A percentile compares a stretch with the other conserved stretches of the same genome.
Conservation (phyloP, 2,113 vertebrate genomes). For the Brachyhypopomus gauderio region DNA sequence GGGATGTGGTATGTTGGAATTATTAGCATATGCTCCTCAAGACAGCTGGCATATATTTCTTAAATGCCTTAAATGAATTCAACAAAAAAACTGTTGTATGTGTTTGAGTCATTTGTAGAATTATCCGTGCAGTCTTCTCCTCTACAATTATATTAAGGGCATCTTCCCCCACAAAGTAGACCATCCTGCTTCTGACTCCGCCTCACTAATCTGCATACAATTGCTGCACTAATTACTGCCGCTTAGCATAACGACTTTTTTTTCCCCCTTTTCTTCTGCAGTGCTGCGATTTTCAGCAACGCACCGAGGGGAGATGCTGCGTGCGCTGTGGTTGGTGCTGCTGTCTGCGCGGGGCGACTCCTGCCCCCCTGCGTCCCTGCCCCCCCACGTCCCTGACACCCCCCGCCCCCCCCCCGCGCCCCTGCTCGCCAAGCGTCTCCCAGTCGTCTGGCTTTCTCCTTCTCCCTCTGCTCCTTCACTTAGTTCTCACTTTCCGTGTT, state of each 20-base stretch:
- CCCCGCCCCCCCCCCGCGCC: not conserved
- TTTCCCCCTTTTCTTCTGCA: not conserved
- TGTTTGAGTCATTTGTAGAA: too few species aligned
- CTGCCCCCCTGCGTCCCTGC: not conserved
- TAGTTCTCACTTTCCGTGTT: conserved; percentile 3
- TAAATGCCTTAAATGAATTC: too few species aligned
- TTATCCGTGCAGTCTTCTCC: not conserved
- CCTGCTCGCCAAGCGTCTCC: conserved; percentile 43
- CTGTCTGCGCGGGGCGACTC: too few species aligned
- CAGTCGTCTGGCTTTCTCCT: conserved; percentile 48
- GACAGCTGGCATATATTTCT: too few species aligned
- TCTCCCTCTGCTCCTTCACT: conserved; percentile 51
- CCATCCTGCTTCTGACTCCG: conserved; percentile 42
- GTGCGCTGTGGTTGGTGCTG: too few species aligned
- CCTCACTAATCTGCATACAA: conserved; percentile 37
- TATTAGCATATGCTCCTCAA: too few species aligned
- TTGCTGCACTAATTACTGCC: conserved; percentile 35
- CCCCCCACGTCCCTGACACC: too few species aligned
- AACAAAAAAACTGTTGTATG: too few species aligned
- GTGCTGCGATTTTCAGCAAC: too few species aligned
- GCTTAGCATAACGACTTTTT: not conserved
- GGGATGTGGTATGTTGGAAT: too few species aligned
- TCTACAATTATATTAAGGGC: too few species aligned
- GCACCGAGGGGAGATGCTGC: too few species aligned
- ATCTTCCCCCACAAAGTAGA: not conserved